Conservation (phyloP, 2,113 vertebrate species). For the Chelonoidis abingdonii region DNA sequence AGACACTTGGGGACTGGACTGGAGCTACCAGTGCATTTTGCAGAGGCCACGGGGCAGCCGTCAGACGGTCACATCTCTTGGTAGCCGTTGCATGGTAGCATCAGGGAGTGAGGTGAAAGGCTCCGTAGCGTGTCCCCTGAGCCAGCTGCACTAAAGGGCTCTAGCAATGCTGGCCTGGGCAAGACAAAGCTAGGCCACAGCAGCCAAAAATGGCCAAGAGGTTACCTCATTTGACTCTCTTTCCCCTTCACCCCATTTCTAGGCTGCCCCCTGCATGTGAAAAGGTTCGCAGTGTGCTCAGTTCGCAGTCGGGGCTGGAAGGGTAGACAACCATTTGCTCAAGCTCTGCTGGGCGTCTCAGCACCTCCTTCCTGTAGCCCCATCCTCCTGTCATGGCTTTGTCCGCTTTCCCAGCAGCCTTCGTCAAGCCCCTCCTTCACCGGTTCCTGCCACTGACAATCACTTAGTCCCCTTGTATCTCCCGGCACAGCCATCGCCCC, state of each 20-base stretch:
- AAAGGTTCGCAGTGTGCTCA: background rate
- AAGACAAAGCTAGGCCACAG: background rate
- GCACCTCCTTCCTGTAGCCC: background rate
- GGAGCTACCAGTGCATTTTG: background rate
- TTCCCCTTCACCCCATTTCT: background rate
- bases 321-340: background rate
- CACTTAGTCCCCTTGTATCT: background rate
- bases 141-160: background rate
- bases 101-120: background rate
- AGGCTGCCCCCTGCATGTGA: background rate
- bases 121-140: background rate
- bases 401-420: background rate
- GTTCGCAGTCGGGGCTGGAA: background rate
- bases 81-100: background rate
- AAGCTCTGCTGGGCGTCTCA: background rate
- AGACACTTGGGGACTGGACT: background rate
- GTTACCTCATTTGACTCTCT: background rate
- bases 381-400: background rate
- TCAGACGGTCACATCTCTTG: background rate
- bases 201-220: background rate
- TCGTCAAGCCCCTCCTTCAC: background rate
- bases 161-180: background rate
- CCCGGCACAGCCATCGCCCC: rapidly evolving
- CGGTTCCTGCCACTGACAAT: background rate
- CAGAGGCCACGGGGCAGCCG: background rate